Evolutionary conservation across 1,140 invertebrate species (phyloP), one percentile per base, ranked within the genome.

Genomic region (Aphaenogaster floridana): DNA sequence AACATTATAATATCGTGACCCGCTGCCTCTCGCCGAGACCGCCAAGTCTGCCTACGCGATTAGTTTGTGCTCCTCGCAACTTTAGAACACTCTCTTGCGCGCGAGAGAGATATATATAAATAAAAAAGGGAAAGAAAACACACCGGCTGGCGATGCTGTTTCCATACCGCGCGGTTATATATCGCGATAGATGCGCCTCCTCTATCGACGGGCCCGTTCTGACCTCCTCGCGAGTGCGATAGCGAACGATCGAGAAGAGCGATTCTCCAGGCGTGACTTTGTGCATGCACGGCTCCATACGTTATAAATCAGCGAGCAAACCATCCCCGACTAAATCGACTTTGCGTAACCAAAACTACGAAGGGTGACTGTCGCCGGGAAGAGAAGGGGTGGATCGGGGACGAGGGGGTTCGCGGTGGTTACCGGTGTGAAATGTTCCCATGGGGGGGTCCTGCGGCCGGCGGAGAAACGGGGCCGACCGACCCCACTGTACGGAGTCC

Each of bases 401-500:
- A 15, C 21, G 21, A 64, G 21, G 42, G 91, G 93, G 92, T 90
- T 93, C 86, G 92, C 92, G 92, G 94, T 93, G 95, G 95, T 95
- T 95, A 95, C 95, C 94, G 95, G 95, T 95, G 95, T 95, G 94
- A 95, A 95, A 95, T 95, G 92, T 95, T 95, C 95, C 94, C 95
- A 95, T 95, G 94, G 94, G 95, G 61, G 95, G 95, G 94, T 93
- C 93, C 78, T 78, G 86, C 52, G 84, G 88, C 88, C 79, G 86
- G 5, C 13, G 39, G 86, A 36, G 54, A 88, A 64, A 79, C 86
- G 57, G 48, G 71, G 48, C 36, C 83, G 74, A 17, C 3, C 79
- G 21, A 79, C 88, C 74, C 88, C 54, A 74, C 17, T 63, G 3
- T 54, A 57, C 39, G 7, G 34, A 15, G 45, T n/a, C 36, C 61